Conservation (phyloP, 2,888 invertebrate genomes). For the Hirudinaria manillensis region DNA sequence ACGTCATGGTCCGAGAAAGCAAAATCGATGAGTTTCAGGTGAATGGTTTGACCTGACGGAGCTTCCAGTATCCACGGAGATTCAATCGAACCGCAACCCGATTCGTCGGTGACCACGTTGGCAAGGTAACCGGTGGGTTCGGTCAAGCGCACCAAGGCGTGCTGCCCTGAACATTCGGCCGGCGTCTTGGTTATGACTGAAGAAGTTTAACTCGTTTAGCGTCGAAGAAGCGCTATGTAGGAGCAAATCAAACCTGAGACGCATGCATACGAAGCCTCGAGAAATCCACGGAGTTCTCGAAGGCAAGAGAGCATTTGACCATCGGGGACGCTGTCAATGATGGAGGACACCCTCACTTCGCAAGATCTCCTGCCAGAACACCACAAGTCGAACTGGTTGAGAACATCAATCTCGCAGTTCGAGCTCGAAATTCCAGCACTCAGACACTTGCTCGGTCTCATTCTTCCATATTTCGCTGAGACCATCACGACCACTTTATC, state of each 20-base stretch:
- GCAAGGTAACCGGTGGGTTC: constrained; percentile 7
- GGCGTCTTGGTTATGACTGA: not conserved
- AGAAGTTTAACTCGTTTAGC: not conserved
- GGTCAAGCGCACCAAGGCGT: not conserved
- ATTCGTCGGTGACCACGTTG: constrained; percentile 16
- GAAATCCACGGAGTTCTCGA: not conserved
- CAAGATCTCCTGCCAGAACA: constrained; percentile 22
- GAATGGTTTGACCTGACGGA: constrained; percentile 11
- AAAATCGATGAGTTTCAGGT: constrained; percentile 19
- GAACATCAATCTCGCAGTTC: constrained; percentile 12
- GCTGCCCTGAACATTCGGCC: no score
- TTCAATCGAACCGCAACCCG: constrained; percentile 16
- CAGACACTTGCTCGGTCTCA: constrained; percentile 8
- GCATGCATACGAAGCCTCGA: constrained; percentile 15
- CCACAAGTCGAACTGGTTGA: not conserved
- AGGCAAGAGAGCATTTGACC: not conserved
- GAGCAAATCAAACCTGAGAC: not conserved
- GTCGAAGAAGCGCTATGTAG: not conserved
- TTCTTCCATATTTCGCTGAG: constrained; percentile 13
- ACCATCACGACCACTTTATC: constrained; percentile 18
- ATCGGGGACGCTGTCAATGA: constrained; percentile 8
- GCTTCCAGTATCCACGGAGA: constrained; percentile 26
- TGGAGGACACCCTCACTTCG: constrained; percentile 16
- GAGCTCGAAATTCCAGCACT: no score
- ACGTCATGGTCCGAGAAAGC: not conserved